Conservation (phyloP, 1,140 invertebrate species). For the Propsilocerus akamusi region DNA sequence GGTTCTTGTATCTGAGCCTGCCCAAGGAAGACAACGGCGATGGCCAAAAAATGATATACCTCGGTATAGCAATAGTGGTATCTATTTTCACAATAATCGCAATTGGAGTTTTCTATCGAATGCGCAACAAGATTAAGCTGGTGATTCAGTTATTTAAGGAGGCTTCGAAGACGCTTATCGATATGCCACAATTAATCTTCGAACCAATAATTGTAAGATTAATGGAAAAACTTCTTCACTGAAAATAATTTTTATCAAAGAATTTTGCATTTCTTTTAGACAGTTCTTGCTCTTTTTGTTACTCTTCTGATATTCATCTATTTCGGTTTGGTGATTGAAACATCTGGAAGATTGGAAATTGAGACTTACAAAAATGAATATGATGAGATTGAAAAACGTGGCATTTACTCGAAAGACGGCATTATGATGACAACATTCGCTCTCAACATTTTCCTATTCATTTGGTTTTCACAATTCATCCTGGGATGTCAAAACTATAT, state of each 20-base stretch:
- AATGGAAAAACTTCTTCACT: not conserved
- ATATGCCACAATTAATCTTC: constrained; percentile 53
- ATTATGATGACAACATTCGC: constrained; percentile 27
- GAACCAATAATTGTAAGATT: constrained; percentile 45
- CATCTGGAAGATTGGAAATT: constrained; percentile 31
- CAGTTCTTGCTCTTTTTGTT: constrained; percentile 34
- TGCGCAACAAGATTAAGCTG: constrained; percentile 50
- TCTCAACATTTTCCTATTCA: constrained; percentile 45
- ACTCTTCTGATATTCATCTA: constrained; percentile 38
- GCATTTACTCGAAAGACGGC: too few relatives aligned
- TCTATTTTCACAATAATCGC: constrained; percentile 41
- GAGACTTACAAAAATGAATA: constrained; percentile 24
- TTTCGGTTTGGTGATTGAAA: constrained; percentile 39
- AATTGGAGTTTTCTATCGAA: constrained; percentile 43
- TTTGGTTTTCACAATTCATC: constrained; percentile 56
- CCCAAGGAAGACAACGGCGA: too few relatives aligned
- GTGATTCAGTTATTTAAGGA: constrained; percentile 55
- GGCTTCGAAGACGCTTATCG: constrained; percentile 48
- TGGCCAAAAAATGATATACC: too few relatives aligned
- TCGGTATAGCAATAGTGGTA: constrained; percentile 36
- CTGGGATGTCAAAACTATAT: constrained; percentile 60
- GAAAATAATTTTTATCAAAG: constrained; percentile 5
- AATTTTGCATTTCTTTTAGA: constrained; percentile 28
- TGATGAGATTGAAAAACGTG: too few relatives aligned
- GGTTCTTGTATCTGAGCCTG: too few relatives aligned